These are phyloP conservation scores for Unio delphinus DNA, from an alignment of 2,888 invertebrate species.

Conservation along the genomic window DNA sequence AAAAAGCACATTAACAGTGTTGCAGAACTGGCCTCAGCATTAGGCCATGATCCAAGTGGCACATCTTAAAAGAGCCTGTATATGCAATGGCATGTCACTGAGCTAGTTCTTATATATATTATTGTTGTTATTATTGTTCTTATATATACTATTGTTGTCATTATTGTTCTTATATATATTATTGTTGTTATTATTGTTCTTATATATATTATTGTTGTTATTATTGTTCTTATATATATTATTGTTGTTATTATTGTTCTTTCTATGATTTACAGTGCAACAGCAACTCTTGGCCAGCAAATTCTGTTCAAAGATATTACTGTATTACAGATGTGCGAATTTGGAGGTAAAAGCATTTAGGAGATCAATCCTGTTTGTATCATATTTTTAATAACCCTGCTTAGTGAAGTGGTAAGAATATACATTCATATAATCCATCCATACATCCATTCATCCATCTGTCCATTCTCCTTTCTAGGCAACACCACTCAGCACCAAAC, in stretches of 20 bases:
- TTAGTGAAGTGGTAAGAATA: neutral
- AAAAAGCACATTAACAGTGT: too few species aligned
- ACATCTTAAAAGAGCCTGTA: too few species aligned
- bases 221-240: too few species aligned
- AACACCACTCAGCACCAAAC: too few species aligned
- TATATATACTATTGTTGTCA: neutral
- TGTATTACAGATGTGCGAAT: constrained; percentile 69
- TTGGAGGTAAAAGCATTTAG: constrained; percentile 58
- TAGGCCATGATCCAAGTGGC: too few species aligned
- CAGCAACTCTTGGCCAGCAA: constrained; percentile 66
- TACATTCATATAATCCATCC: too few species aligned
- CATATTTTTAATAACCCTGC: neutral
- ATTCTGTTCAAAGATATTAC: constrained; percentile 70
- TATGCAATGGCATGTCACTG: too few species aligned
- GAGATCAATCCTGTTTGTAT: neutral
- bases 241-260: neutral
- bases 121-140: neutral
- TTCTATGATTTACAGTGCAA: constrained; percentile 58
- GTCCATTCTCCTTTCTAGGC: too few species aligned
- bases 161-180: neutral
- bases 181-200: neutral
- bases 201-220: neutral
- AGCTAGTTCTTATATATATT: neutral
- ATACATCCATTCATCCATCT: too few species aligned
- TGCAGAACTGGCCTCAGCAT: too few species aligned